A percentile compares a stretch with the other conserved stretches of the same genome.
phyloP scores from a whole-genome alignment of 1,140 invertebrate species.

The Acyrthosiphon pisum region DNA sequence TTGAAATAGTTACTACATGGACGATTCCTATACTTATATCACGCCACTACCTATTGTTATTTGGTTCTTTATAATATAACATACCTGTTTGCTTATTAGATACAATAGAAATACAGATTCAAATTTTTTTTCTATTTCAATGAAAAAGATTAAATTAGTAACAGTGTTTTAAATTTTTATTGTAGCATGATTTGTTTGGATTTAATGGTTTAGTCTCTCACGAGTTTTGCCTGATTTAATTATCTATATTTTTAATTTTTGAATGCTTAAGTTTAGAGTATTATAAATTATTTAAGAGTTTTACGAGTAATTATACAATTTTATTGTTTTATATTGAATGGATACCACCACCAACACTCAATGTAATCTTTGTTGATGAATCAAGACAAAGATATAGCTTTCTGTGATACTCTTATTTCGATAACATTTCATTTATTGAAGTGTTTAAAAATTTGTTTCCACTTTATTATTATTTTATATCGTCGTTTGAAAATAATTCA shows the following conservation, averaged over 20 bases:
- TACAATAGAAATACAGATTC: neutral
- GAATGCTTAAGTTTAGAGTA: neutral
- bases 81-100: too few relatives aligned
- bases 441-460: neutral
- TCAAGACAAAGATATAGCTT: neutral
- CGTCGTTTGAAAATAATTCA: neutral
- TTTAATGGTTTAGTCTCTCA: neutral
- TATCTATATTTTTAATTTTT: neutral
- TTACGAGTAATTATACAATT: neutral
- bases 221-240: neutral
- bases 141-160: too few relatives aligned
- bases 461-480: neutral
- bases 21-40: neutral
- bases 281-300: neutral
- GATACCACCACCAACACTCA: neutral
- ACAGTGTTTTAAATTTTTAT: neutral
- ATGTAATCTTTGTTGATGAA: neutral
- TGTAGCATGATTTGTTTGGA: neutral
- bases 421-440: neutral
- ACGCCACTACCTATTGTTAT: neutral
- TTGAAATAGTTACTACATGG: too few relatives aligned
- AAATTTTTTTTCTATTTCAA: neutral
- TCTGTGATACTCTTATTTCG: neutral
- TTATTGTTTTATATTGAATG: neutral
- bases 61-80: too few relatives aligned